Percentiles rank a stretch among this genome's conserved stretches.
phyloP scores from a whole-genome alignment of 2,113 vertebrate species.

The Poeciliopsis prolifica region DNA sequence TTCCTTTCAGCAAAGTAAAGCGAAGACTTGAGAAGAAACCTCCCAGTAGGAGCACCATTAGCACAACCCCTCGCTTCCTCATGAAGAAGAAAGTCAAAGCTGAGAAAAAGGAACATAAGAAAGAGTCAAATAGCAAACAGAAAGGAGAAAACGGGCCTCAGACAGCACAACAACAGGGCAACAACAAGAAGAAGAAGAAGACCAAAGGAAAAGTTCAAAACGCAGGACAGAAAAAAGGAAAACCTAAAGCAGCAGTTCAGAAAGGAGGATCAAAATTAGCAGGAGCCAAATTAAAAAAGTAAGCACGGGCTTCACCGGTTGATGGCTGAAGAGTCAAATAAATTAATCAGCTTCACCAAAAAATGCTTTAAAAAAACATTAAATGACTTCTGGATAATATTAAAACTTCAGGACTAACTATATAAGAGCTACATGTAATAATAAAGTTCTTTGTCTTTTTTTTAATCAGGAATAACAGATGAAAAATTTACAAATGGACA shows the following conservation, averaged over 20 bases:
- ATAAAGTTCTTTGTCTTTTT: not conserved
- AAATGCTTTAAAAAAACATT: not conserved
- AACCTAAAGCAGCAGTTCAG: not conserved
- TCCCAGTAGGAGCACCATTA: slow-evolving; percentile 86
- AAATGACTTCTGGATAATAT: not conserved
- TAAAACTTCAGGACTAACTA: not conserved
- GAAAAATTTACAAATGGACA: slow-evolving; percentile 25
- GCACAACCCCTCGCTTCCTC: slow-evolving; percentile 88
- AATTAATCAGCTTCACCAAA: not conserved
- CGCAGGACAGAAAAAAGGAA: slow-evolving; percentile 26
- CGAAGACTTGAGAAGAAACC: slow-evolving; percentile 90
- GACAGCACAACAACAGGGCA: slow-evolving; percentile 57
- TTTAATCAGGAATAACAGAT: slow-evolving; percentile 50
- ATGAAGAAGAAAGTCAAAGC: slow-evolving; percentile 72
- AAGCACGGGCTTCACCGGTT: not conserved
- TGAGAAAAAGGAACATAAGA: slow-evolving; percentile 20
- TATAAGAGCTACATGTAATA: not conserved
- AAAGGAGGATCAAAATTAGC: slow-evolving; percentile 11
- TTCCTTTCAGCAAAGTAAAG: slow-evolving; percentile 86
- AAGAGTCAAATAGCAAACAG: not conserved
- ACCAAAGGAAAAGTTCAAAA: slow-evolving; percentile 32
- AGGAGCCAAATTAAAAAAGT: slow-evolving; percentile 56
- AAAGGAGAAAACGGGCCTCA: slow-evolving; percentile 17
- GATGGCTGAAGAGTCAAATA: not conserved
- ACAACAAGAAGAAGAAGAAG: slow-evolving; percentile 68